phyloP scores from a whole-genome alignment of 2,113 vertebrate species.

The Burhinus oedicnemus region DNA sequence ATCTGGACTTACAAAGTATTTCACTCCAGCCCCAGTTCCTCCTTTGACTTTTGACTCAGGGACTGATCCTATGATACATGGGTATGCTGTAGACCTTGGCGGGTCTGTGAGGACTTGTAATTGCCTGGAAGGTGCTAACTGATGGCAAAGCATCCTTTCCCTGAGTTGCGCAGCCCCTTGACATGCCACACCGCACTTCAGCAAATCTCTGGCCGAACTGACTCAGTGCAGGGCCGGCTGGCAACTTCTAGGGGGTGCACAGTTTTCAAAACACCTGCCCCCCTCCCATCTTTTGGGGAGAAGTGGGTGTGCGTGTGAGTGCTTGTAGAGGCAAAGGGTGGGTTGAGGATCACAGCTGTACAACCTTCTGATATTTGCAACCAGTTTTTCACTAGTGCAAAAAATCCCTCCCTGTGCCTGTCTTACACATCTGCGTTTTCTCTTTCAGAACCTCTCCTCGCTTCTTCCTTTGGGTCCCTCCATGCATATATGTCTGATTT shows the following conservation, averaged over 20 bases:
- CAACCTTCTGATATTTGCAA: not conserved
- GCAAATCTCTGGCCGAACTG: not conserved
- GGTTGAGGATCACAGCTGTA: not conserved
- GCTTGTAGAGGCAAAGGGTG: not conserved
- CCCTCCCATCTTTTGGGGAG: not conserved
- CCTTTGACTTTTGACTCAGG: not conserved
- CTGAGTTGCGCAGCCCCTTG: not conserved
- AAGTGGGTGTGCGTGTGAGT: not conserved
- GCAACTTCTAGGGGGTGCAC: not conserved
- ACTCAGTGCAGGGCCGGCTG: fast-evolving
- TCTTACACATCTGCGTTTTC: not conserved
- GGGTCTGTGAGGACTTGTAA: not conserved
- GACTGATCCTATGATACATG: not conserved
- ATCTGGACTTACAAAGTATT: not conserved
- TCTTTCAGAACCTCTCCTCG: not conserved
- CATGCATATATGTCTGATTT: not conserved
- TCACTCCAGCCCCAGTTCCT: not conserved
- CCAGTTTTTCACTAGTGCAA: not conserved
- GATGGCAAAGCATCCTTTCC: not conserved
- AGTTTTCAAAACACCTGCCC: not conserved
- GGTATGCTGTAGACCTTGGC: fast-evolving
- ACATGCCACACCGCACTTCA: not conserved
- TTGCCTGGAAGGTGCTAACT: not conserved
- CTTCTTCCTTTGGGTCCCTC: not conserved
- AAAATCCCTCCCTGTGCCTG: not conserved